Conservation (phyloP, 2,113 vertebrate species). For the Daubentonia madagascariensis region DNA sequence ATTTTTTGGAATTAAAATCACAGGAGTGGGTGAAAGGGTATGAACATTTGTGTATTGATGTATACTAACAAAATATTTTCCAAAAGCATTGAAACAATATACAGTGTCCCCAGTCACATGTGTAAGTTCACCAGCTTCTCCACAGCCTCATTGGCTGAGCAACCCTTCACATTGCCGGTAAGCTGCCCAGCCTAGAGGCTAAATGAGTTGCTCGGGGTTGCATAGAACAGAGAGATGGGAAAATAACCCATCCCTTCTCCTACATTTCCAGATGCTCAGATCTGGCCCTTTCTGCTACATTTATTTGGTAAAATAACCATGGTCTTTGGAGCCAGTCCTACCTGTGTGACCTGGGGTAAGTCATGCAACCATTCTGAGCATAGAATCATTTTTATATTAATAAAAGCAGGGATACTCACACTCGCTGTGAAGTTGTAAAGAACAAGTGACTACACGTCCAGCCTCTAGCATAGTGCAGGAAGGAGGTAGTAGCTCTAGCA, state of each 20-base stretch:
- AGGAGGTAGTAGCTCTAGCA: background rate
- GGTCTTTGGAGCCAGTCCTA: background rate
- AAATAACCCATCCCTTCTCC: background rate
- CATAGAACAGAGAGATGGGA: background rate
- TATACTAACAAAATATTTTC: background rate
- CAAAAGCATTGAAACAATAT: background rate
- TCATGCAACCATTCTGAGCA: background rate
- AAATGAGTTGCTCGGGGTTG: background rate
- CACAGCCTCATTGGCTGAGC: background rate
- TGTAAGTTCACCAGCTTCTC: background rate
- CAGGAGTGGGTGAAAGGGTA: background rate
- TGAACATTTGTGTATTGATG: background rate
- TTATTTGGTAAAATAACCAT: background rate
- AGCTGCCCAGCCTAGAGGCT: background rate
- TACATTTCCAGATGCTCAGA: background rate
- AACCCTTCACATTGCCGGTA: background rate
- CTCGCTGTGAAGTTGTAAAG: background rate
- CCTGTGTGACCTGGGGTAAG: background rate
- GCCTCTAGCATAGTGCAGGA: background rate
- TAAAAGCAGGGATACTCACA: background rate
- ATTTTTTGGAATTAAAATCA: background rate
- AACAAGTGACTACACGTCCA: background rate
- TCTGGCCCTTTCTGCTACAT: background rate
- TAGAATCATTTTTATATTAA: background rate
- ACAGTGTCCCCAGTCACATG: background rate